Base-by-base conservation (phyloP, 2,113 vertebrate genomes). In the Alouatta palliata region DNA sequence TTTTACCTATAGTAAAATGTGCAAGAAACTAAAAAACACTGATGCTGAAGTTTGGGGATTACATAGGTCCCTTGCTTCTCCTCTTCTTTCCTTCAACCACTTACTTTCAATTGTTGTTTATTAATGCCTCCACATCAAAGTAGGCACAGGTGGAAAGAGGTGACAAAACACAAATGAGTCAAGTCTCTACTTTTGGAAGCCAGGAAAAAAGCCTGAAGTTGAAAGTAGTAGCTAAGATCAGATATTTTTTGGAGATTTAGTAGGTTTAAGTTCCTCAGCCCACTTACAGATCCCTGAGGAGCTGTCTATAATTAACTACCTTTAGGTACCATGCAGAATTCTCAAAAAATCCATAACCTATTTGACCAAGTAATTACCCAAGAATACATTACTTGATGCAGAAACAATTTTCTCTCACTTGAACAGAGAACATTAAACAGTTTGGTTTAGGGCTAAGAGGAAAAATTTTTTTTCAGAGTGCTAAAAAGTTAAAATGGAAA, bases 31-130 rank as follows among this genome's bases (percentile, higher is more conserved):
- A 71, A 79, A 96, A 96, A 76, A 58, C 70, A 30, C 58, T 73
- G 77, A 90, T 40, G 81, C 30, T 56, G 30, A 77, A 58, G 76
- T 49, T 19, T 66, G 43, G 35, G 45, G 75, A 80, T 61, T 58
- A 25, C 35, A 85, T 83, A 71, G 77, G 54, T 49, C 30, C 68
- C 61, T 90, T 23, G 14, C 40, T 81, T 73, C 87, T 87, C 47
- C 43, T 76, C 75, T 89, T 76, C 83, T 88, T 81, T 77, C 87
- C 88, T 96, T 90, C 21, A 92, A 7, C 16, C 92, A 87, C 71
- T 94, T 90, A 84, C 84, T 97, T 96, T 83, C 54, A 90, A 54
- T 19, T 70, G 64, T n/a, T 92, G 94, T 68, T 96, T 92, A 97
- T 56, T 71, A 86, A 91, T 68, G 68, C 71, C 93, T 94, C 76